Evolutionary conservation across 2,888 invertebrate genomes (phyloP).

Genomic region (Aphidius colemani): DNA sequence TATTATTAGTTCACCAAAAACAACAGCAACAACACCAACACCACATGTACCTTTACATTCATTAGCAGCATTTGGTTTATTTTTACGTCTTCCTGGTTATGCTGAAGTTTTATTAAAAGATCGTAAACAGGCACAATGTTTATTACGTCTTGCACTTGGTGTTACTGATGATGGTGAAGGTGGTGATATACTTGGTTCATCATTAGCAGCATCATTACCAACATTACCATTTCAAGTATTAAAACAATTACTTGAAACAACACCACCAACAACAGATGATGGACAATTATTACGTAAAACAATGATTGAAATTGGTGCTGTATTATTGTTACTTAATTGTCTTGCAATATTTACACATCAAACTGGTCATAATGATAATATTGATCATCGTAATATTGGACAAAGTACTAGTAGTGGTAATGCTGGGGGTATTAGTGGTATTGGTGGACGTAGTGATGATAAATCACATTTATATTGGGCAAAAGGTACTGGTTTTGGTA

Average conservation of each 20-base stretch:
- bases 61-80: slow-evolving; percentile 86
- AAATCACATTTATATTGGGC: slow-evolving; percentile 89
- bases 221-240: slow-evolving; percentile 81
- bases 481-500: slow-evolving; percentile 95
- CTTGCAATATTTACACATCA: slow-evolving; percentile 89
- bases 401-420: slow-evolving; percentile 31
- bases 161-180: slow-evolving; percentile 92
- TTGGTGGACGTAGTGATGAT: slow-evolving; percentile 62
- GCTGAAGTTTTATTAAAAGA: slow-evolving; percentile 86
- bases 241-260: slow-evolving; percentile 76
- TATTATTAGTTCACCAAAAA: slow-evolving; percentile 59
- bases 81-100: slow-evolving; percentile 87
- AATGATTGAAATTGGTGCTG: slow-evolving; percentile 82
- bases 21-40: slow-evolving; percentile 61
- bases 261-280: slow-evolving; percentile 76
- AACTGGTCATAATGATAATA: slow-evolving; percentile 63
- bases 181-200: slow-evolving; percentile 74
- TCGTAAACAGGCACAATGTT: slow-evolving; percentile 82
- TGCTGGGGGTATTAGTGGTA: slow-evolving; percentile 31
- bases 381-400: slow-evolving; percentile 50
- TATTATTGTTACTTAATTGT: slow-evolving; percentile 84
- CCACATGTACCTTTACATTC: slow-evolving; percentile 87
- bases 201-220: slow-evolving; percentile 71
- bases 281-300: slow-evolving; percentile 76
- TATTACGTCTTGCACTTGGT: slow-evolving; percentile 84